Percentiles rank a stretch among this genome's conserved stretches.
These are phyloP conservation scores for Zalophus californianus DNA, from an alignment of 2,797 vertebrate species.

Conservation along the genomic window DNA sequence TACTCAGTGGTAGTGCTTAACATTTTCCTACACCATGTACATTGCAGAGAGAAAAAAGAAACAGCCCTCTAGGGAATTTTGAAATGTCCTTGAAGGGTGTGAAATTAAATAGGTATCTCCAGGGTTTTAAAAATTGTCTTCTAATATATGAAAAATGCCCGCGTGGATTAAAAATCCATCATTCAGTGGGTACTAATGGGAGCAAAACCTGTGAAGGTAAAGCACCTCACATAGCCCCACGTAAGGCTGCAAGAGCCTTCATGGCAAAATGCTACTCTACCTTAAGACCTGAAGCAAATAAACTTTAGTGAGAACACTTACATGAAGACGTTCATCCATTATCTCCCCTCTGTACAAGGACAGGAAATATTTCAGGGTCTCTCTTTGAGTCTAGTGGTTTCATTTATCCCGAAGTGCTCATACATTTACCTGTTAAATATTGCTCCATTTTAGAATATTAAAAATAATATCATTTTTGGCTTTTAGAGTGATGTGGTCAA, in stretches of 20 bases:
- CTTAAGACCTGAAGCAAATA: conserved; percentile 80
- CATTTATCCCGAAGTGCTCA: conserved; percentile 30
- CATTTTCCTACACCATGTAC: conserved; percentile 62
- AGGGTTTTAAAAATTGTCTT: conserved; percentile 83
- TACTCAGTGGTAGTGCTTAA: background rate
- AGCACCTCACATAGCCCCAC: background rate
- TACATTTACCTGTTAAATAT: conserved; percentile 55
- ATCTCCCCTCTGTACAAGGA: background rate
- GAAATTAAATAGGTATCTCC: conserved; percentile 79
- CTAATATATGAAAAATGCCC: conserved; percentile 84
- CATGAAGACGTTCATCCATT: conserved; percentile 34
- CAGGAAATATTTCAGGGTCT: conserved; percentile 54
- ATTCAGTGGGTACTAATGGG: conserved; percentile 82
- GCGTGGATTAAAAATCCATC: conserved; percentile 85
- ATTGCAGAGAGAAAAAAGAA: conserved; percentile 61
- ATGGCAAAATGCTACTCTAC: conserved; percentile 64
- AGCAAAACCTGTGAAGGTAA: conserved; percentile 80
- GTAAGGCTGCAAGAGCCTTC: conserved; percentile 57
- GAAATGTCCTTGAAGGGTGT: conserved; percentile 80
- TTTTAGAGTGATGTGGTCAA: background rate
- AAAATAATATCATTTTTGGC: conserved; percentile 16
- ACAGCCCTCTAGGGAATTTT: conserved; percentile 73
- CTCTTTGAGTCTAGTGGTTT: conserved; percentile 13
- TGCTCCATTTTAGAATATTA: conserved; percentile 53
- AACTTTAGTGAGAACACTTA: conserved; percentile 75